Evolutionary conservation across 2,797 vertebrate species (phyloP).

Genomic region (Macropodus opercularis): DNA sequence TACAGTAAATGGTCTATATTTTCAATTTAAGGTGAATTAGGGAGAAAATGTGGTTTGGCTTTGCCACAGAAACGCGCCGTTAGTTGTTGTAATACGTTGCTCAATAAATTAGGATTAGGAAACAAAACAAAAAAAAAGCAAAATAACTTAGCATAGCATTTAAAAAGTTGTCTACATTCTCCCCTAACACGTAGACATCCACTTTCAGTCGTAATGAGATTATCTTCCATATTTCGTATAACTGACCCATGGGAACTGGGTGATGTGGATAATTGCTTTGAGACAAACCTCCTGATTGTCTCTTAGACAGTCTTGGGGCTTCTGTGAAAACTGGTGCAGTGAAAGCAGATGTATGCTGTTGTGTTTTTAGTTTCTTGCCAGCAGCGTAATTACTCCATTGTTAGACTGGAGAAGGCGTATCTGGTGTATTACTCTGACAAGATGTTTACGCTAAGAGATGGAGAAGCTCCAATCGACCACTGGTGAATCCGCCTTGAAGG

Average conservation of each 20-base stretch:
- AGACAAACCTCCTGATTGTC: slow-evolving; percentile 57
- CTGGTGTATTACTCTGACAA: slow-evolving; percentile 36
- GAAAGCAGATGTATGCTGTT: slow-evolving; percentile 55
- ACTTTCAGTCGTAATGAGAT: slow-evolving; percentile 20
- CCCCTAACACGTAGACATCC: neutral
- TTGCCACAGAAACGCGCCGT: too few species aligned
- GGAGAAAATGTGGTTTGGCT: too few species aligned
- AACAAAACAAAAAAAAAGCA: too few species aligned
- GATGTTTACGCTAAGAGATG: neutral
- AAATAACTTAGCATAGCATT: neutral
- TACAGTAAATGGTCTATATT: too few species aligned
- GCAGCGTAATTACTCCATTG: slow-evolving; percentile 57
- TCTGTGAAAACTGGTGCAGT: slow-evolving; percentile 34
- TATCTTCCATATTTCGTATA: slow-evolving; percentile 28
- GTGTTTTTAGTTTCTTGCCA: slow-evolving; percentile 43
- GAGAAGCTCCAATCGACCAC: slow-evolving; percentile 7
- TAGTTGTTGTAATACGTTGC: too few species aligned
- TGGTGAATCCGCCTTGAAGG: slow-evolving; percentile 20
- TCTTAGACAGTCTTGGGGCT: slow-evolving; percentile 26
- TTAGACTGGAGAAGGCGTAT: slow-evolving; percentile 16
- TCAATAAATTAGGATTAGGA: too few species aligned
- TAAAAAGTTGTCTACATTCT: neutral
- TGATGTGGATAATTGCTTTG: slow-evolving; percentile 61
- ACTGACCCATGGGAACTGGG: slow-evolving; percentile 30
- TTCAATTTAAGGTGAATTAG: too few species aligned